Conservation (phyloP, 2,888 invertebrate species). For the Tethea ocularis region DNA sequence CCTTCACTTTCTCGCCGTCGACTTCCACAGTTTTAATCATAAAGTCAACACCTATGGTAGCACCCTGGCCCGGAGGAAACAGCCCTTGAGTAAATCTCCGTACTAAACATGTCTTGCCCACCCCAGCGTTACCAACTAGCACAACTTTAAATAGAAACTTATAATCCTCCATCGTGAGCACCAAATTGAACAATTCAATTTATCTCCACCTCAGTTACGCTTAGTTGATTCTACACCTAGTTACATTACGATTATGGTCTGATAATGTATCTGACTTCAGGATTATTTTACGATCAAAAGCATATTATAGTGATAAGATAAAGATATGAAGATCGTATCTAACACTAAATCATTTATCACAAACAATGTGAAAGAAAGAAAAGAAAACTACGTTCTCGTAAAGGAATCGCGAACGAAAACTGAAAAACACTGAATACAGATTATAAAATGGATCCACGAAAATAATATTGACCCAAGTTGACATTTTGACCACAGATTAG, state of each 20-base stretch:
- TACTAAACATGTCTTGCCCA: constrained; percentile 98
- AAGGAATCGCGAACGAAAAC: too few species aligned
- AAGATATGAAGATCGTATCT: constrained; percentile 40
- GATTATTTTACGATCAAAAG: constrained; percentile 62
- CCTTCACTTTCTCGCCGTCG: constrained; percentile 97
- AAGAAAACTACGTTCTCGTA: too few species aligned
- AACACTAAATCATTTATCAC: constrained; percentile 21
- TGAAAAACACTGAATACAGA: too few species aligned
- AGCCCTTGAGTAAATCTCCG: constrained; percentile 98
- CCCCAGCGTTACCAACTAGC: constrained; percentile 98
- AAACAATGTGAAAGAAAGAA: constrained; percentile 55
- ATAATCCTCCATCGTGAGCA: constrained; percentile 95
- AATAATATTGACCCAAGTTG: too few species aligned
- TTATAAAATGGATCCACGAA: too few species aligned
- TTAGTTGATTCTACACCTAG: constrained; percentile 51
- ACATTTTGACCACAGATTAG: too few species aligned
- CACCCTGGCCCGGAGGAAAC: constrained; percentile 99
- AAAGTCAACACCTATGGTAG: constrained; percentile 99
- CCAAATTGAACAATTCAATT: constrained; percentile 45
- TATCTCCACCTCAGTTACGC: constrained; percentile 61
- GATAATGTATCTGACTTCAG: constrained; percentile 47
- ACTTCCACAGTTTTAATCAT: constrained; percentile 99
- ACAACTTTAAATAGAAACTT: constrained; percentile 99
- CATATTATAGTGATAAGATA: constrained; percentile 64
- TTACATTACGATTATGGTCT: constrained; percentile 53